Evolutionary conservation across 2,113 vertebrate genomes (phyloP).

Genomic region (Eudyptes chrysolophus): DNA sequence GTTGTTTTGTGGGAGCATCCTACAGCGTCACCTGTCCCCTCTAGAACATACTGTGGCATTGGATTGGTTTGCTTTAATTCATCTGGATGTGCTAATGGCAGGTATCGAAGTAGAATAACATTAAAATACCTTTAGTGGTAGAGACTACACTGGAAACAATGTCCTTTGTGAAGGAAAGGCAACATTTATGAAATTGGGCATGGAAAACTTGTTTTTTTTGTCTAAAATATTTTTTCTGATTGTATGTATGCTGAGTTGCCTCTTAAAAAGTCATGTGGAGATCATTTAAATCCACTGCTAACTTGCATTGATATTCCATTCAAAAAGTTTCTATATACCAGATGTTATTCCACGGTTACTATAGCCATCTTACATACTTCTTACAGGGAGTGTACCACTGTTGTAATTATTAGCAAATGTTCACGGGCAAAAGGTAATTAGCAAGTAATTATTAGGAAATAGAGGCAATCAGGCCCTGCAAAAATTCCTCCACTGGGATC

Average conservation of each 20-base stretch:
- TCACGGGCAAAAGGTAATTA: constrained; percentile 36
- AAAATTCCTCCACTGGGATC: neutral
- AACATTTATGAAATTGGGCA: neutral
- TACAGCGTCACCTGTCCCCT: neutral
- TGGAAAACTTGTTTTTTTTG: neutral
- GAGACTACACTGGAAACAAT: neutral
- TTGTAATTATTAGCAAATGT: constrained; percentile 28
- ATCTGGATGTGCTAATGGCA: neutral
- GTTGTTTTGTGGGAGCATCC: neutral
- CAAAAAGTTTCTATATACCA: neutral
- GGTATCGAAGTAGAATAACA: neutral
- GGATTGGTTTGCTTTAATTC: neutral
- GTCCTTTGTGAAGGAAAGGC: neutral
- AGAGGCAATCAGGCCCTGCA: neutral
- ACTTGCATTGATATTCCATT: neutral
- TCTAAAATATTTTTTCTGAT: neutral
- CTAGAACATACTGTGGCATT: neutral
- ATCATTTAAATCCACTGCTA: neutral
- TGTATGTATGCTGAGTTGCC: neutral
- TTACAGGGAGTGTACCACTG: neutral
- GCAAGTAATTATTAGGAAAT: constrained; percentile 1
- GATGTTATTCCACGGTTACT: neutral
- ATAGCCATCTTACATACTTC: neutral
- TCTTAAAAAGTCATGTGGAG: neutral
- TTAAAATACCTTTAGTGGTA: neutral